Evolutionary conservation across 2,113 vertebrate species (phyloP).

Genomic region (Marmota monax): DNA sequence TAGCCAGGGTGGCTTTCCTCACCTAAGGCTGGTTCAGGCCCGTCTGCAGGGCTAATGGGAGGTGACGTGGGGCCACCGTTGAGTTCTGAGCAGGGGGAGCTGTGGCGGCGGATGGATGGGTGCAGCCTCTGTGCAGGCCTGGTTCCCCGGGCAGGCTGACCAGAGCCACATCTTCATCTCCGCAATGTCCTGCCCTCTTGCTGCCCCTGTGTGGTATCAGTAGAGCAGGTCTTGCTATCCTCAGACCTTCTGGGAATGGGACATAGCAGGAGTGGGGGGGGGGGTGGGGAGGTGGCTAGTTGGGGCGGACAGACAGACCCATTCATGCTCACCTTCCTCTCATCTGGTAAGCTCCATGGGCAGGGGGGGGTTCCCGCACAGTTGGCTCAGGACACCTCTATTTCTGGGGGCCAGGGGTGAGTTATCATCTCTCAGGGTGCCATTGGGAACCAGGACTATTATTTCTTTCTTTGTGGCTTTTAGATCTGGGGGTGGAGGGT

Average conservation of each 20-base stretch:
- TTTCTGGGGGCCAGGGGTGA: not conserved
- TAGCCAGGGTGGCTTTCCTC: not conserved
- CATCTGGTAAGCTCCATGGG: not conserved
- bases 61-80: not conserved
- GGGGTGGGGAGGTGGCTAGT: not conserved
- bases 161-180: not conserved
- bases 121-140: too few relatives aligned
- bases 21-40: not conserved
- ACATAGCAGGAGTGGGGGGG: not conserved
- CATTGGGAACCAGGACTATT: not conserved
- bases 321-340: not conserved
- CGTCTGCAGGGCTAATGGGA: not conserved
- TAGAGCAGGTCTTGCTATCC: fast-evolving
- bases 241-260: not conserved
- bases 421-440: not conserved
- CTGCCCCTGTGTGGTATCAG: not conserved
- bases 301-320: not conserved
- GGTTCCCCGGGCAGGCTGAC: not conserved
- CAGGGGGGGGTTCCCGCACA: not conserved
- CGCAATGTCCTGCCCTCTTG: fast-evolving
- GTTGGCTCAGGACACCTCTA: not conserved
- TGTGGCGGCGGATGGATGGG: not conserved
- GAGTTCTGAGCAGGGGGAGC: not conserved
- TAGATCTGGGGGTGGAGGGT: not conserved
- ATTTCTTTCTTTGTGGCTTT: constrained; percentile 50